These are phyloP conservation scores for Galeopsomyia nigrocyanea DNA, from an alignment of 2,888 invertebrate species.

Conservation along the genomic window DNA sequence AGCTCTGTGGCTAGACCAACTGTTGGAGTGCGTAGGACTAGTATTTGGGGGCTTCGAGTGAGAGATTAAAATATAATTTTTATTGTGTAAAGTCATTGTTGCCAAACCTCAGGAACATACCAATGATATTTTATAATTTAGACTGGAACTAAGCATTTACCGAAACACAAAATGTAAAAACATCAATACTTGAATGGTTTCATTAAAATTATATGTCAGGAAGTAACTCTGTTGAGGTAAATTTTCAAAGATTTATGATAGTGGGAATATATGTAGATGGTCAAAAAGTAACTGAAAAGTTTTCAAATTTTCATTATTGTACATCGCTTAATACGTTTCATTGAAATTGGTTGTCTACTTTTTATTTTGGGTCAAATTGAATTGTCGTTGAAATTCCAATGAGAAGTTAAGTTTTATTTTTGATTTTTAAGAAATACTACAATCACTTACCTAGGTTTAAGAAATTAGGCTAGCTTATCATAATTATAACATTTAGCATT, in stretches of 20 bases:
- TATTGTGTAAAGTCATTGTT: conserved; percentile 19
- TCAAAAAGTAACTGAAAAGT: not conserved
- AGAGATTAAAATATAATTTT: conserved; percentile 74
- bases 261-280: conserved; percentile 3
- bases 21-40: conserved; percentile 87
- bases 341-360: conserved; percentile 1
- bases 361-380: conserved; percentile 13
- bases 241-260: conserved; percentile 13
- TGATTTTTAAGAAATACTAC: conserved; percentile 2
- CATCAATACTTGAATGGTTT: conserved; percentile 15
- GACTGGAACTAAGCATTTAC: conserved; percentile 37
- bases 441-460: conserved; percentile 8
- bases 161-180: conserved; percentile 13
- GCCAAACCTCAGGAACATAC: conserved; percentile 29
- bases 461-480: conserved; percentile 18
- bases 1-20: conserved; percentile 93
- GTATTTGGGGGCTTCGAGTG: conserved; percentile 90
- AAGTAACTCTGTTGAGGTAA: not conserved
- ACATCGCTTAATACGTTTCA: conserved; percentile 23
- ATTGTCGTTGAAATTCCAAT: conserved; percentile 23
- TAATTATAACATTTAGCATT: conserved; percentile 22
- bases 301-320: conserved; percentile 15
- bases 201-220: conserved; percentile 7
- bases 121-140: conserved; percentile 42
- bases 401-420: conserved; percentile 31